A percentile compares a stretch with the other conserved stretches of the same genome.
Conservation (phyloP, 2,113 vertebrate species). For the Dascyllus trimaculatus region DNA sequence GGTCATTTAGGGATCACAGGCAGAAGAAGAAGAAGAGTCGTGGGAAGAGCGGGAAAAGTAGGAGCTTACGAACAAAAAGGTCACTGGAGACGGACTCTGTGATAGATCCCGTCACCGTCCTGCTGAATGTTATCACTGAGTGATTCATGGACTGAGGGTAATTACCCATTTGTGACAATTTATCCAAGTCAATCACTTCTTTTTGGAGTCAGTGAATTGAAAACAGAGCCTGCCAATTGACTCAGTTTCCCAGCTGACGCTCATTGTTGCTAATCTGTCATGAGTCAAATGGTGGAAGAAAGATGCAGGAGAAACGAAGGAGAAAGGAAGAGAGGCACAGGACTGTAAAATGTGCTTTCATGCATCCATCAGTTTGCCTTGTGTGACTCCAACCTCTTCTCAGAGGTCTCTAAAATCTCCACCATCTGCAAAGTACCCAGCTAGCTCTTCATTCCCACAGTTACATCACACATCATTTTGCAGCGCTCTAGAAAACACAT, state of each 20-base stretch:
- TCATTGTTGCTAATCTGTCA: conserved; percentile 58
- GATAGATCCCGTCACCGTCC: conserved; percentile 12
- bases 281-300: conserved; percentile 42
- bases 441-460: neutral
- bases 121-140: conserved; percentile 57
- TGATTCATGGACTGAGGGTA: conserved; percentile 36
- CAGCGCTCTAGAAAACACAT: neutral
- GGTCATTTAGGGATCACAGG: conserved; percentile 74
- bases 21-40: conserved; percentile 43
- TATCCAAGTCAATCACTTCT: conserved; percentile 65
- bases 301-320: conserved; percentile 4
- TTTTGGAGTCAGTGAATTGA: conserved; percentile 54
- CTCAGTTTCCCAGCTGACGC: conserved; percentile 29
- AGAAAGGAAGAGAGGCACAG: conserved; percentile 3
- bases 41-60: conserved; percentile 51
- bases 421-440: neutral
- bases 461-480: neutral
- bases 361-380: conserved; percentile 37
- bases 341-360: conserved; percentile 37
- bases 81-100: conserved; percentile 27
- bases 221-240: conserved; percentile 55
- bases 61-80: conserved; percentile 38
- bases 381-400: conserved; percentile 10
- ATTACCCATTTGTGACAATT: conserved; percentile 64
- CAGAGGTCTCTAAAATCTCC: conserved; percentile 1